A percentile compares a stretch with the other conserved stretches of the same genome.
Evolutionary conservation across 2,888 invertebrate species (phyloP).

Genomic region (Ceramica pisi): DNA sequence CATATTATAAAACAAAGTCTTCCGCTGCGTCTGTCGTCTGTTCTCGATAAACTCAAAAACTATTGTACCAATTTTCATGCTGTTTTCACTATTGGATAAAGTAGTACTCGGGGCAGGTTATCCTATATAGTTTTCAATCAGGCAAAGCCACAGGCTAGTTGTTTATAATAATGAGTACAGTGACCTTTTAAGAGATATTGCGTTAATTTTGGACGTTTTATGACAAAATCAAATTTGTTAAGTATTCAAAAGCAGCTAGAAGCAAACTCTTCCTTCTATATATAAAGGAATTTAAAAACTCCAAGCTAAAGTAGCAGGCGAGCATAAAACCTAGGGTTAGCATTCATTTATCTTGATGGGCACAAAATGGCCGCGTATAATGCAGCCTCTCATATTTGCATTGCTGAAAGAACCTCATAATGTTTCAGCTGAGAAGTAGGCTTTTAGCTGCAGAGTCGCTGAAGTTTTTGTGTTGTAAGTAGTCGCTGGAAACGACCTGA

Average conservation of each 20-base stretch:
- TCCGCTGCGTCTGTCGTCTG: too few species aligned
- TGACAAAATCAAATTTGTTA: not conserved
- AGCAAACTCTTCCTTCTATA: not conserved
- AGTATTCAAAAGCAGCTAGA: not conserved
- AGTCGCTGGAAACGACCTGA: slow-evolving; percentile 8
- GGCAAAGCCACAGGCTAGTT: too few species aligned
- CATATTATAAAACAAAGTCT: too few species aligned
- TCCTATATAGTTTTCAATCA: too few species aligned
- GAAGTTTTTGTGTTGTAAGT: slow-evolving; percentile 16
- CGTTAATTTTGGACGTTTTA: too few species aligned
- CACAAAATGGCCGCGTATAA: slow-evolving; percentile 59
- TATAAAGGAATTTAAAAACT: slow-evolving; percentile 3
- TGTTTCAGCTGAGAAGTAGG: slow-evolving; percentile 54
- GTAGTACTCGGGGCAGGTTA: too few species aligned
- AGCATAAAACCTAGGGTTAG: slow-evolving; percentile 52
- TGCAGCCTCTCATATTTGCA: slow-evolving; percentile 68
- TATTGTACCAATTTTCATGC: too few species aligned
- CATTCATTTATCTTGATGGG: slow-evolving; percentile 59
- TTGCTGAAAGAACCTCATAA: slow-evolving; percentile 56
- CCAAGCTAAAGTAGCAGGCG: slow-evolving; percentile 15
- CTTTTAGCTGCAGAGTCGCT: slow-evolving; percentile 51
- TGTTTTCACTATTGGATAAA: too few species aligned
- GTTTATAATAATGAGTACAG: too few species aligned
- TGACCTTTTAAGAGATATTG: too few species aligned
- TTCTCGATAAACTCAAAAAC: too few species aligned